Evolutionary conservation across 2,888 invertebrate genomes (phyloP), one percentile per base, ranked within the genome.

Genomic region (Diaperis boleti): DNA sequence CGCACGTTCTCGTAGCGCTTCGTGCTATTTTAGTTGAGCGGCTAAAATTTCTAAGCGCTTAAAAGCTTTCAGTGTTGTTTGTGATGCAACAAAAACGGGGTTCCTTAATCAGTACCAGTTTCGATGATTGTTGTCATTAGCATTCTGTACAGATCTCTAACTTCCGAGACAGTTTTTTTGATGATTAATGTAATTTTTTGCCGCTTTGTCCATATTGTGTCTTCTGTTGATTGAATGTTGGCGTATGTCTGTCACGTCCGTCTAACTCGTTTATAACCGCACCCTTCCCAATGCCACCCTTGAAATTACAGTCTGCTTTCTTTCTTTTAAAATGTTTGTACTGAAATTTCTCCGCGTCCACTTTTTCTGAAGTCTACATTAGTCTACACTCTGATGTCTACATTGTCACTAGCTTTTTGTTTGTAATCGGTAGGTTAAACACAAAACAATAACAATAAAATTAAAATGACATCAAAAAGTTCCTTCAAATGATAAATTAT

Each of bases 181-280:
- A n/a, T n/a, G 6, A 20, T 20, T 20, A 20, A 20, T 20, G 3
- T 20, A 6, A 20, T 20, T 20, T 20, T 20, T 26, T 62, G 62
- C 52, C 63, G 63, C 47, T 35, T 37, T 39, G 15, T 18, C 13
- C 10, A 2, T 11, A 44, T 59, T 52, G 56, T 57, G 56, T 17
- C 15, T 47, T 56, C 7, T 14, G 41, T 52, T 59, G 57, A 59
- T 59, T 57, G 62, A 52, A 62, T 31, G 42, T 20, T 59, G 45
- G 39, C 45, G 57, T 59, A 63, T 63, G 63, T 63, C 54, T 52
- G 63, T 63, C 59, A 63, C 63, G 63, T 63, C 41, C 54, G 26
- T 54, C 52, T 63, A 63, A 59, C 63, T 63, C 63, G 54, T 63
- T 63, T 63, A 63, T 63, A 63, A 63, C 62, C 57, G 35, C 62